Conservation (phyloP, 1,140 invertebrate genomes). For the Penaeus japonicus region DNA sequence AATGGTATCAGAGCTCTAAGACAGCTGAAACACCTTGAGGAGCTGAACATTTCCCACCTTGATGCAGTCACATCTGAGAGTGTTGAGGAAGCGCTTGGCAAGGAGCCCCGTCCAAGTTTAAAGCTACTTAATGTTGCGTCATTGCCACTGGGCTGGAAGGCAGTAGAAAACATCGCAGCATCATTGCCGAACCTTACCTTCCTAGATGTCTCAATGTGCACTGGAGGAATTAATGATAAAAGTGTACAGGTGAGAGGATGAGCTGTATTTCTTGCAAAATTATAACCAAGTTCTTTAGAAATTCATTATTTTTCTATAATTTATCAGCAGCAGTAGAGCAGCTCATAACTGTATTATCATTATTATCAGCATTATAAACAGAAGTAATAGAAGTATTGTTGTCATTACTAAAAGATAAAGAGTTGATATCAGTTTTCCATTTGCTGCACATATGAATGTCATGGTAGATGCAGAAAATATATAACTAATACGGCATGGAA, state of each 20-base stretch:
- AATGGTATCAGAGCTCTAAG: slow-evolving; percentile 67
- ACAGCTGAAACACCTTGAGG: slow-evolving; percentile 68
- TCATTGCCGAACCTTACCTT: slow-evolving; percentile 69
- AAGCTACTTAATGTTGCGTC: slow-evolving; percentile 71
- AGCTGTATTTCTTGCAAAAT: not conserved
- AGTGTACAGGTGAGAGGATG: slow-evolving; percentile 65
- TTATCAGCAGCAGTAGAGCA: not conserved
- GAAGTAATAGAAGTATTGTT: too few relatives aligned
- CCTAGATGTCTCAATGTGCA: slow-evolving; percentile 74
- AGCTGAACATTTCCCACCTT: slow-evolving; percentile 74
- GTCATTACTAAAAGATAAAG: too few relatives aligned
- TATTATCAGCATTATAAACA: too few relatives aligned
- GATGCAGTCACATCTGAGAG: slow-evolving; percentile 72
- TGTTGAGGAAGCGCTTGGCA: slow-evolving; percentile 65
- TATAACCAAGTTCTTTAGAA: too few relatives aligned
- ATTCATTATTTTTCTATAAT: not conserved
- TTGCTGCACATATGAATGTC: too few relatives aligned
- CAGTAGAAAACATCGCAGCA: slow-evolving; percentile 69
- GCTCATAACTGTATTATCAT: too few relatives aligned
- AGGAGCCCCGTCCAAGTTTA: slow-evolving; percentile 60
- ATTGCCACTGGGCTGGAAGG: slow-evolving; percentile 71
- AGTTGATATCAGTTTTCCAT: too few relatives aligned
- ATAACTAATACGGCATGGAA: too few relatives aligned
- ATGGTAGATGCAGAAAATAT: too few relatives aligned
- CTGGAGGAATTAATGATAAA: slow-evolving; percentile 73